Evolutionary conservation across 2,888 invertebrate species (phyloP).

Genomic region (Cinara cedri): DNA sequence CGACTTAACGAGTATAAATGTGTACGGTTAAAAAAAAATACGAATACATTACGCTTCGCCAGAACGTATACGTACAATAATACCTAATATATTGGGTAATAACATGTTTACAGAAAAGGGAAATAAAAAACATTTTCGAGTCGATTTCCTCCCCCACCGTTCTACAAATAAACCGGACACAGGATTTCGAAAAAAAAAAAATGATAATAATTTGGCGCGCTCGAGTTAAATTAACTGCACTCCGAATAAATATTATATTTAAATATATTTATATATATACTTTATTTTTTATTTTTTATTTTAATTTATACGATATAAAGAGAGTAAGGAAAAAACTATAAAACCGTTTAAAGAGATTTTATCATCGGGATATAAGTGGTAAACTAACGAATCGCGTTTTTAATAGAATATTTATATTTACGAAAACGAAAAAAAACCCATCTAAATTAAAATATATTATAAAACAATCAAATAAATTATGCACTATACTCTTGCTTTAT

Average conservation of each 20-base stretch:
- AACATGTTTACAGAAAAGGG: too few relatives aligned
- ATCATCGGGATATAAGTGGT: not conserved
- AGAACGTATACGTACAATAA: too few relatives aligned
- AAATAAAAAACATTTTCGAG: not conserved
- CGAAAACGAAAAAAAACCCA: not conserved
- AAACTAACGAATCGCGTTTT: not conserved
- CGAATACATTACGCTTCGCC: too few relatives aligned
- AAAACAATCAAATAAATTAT: too few relatives aligned
- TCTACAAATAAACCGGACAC: not conserved
- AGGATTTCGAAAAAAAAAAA: not conserved
- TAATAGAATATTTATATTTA: conserved; percentile 34
- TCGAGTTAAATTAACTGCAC: not conserved
- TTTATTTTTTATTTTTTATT: conserved; percentile 13
- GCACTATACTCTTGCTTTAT: too few relatives aligned
- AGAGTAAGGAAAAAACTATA: not conserved
- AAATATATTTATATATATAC: not conserved
- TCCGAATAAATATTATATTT: not conserved
- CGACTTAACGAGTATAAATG: not conserved
- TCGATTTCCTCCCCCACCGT: not conserved
- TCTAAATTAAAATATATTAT: not conserved
- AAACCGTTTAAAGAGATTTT: not conserved
- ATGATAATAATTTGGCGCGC: not conserved
- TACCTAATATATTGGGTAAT: too few relatives aligned
- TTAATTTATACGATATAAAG: not conserved
- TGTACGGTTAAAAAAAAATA: too few relatives aligned